Evolutionary conservation across 1,140 invertebrate species (phyloP), one percentile per base, ranked within the genome.

Genomic region (Penaeus chinensis): DNA sequence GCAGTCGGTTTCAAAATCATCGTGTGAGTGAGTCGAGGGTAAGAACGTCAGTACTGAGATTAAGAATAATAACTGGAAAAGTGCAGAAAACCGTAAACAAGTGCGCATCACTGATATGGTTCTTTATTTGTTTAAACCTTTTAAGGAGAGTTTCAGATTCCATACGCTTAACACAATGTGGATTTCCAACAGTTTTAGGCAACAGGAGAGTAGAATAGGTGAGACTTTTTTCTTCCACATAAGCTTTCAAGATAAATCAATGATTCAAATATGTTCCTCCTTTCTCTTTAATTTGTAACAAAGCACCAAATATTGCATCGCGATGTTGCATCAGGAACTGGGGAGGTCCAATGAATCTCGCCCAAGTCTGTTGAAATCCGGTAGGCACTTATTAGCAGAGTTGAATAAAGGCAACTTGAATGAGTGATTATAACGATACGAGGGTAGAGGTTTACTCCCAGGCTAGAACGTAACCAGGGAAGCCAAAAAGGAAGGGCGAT

Each of bases 381-480:
- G 54, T 27, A 79, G 77, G 77, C 77, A 79, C 77, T 79, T 79
- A 79, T 79, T 79, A 79, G 77, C 77, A 79, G 76, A 77, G 77
- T 79, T 79, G 54, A 79, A 60, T 79, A 79, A 79, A 79, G 77
- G 77, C 77, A 79, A 79, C 77, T 60, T 79, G 22, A 79, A 60
- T 79, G 77, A 79, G 47, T 79, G 77, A 60, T 79, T 61, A 79
- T 79, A 79, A 47, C 77, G 77, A 79, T 79, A 60, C n/a, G 54
- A 54, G 54, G 54, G 54, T 54, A 54, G 47, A 54, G 54, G 54
- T 4, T 54, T 54, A 54, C 54, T 54, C 54, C 7, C 54, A 54
- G 54, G 54, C 54, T 10, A 13, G 54, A 54, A 54, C 54, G 54
- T 54, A 16, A 54, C 54, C 54, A 54, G 11, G 16, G 54, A 54